Evolutionary conservation across 2,113 vertebrate genomes (phyloP), one percentile per base, ranked within the genome.

Genomic region (Perognathus longimembris): DNA sequence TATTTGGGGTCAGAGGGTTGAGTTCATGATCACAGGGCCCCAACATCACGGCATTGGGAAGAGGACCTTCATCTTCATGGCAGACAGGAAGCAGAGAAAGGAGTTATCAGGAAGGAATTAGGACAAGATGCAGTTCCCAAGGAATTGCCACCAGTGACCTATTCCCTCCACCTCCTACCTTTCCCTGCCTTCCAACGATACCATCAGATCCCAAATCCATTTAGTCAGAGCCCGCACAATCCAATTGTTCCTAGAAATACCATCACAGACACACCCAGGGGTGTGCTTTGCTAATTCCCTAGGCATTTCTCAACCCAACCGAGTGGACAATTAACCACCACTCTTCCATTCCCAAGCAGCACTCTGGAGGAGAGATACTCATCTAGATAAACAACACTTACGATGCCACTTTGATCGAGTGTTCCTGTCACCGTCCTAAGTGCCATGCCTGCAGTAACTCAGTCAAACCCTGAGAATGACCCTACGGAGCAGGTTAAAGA

Each of bases 391-490:
- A 64, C 6, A 45, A 45, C 45, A 66, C n/a, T 38, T 7, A 5
- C 20, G 14, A 78, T 3, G 22, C 2, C 66, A 30, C 28, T 8
- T 1, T 7, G 24, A 24, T 20, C 0, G n/a, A 74, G 4, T 9
- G 45, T 22, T 54, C 36, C 76, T 11, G 32, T 26, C 12, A 0
- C 38, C 5, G 1, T 5, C 34, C 1, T 11, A 28, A 63, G 86
- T 2, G 30, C 30, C 0, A 6, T 0, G 2, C 70, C 64, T 36
- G 21, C 6, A n/a, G 9, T 12, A 71, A 3, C 24, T 30, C 79
- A 7, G 10, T 34, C 24, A 30, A 42, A 54, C 50, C n/a, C n/a
- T n/a, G 38, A 0, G 28, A n/a, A 8, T 7, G 5, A 28, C 15
- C 28, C 32, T 4, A 6, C 1, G 50, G 42, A 32, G 24, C 64